Evolutionary conservation across 2,797 vertebrate species (phyloP).

Genomic region (Danio jaintianensis): DNA sequence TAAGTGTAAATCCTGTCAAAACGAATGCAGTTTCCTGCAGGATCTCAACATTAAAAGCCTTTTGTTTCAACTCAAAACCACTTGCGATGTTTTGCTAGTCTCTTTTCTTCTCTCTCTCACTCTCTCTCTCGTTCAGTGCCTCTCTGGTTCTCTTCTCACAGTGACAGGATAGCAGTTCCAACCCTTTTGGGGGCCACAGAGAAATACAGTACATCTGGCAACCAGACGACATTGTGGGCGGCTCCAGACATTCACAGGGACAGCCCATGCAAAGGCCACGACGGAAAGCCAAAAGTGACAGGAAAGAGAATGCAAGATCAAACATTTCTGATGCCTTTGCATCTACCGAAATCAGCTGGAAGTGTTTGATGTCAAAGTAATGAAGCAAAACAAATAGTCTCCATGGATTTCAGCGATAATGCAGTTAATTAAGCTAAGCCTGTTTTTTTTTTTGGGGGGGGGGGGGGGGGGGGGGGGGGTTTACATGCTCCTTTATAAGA

Average conservation of each 20-base stretch:
- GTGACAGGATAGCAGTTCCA: conserved; percentile 51
- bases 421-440: conserved; percentile 10
- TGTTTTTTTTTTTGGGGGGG: neutral
- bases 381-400: neutral
- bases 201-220: conserved; percentile 65
- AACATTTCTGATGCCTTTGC: conserved; percentile 23
- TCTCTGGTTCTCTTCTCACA: conserved; percentile 54
- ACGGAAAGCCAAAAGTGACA: conserved; percentile 30
- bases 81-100: conserved; percentile 1
- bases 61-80: neutral
- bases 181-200: conserved; percentile 31
- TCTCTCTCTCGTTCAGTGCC: conserved; percentile 3
- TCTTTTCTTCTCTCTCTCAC: conserved; percentile 31
- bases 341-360: neutral
- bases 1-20: conserved; percentile 34
- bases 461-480: too few species aligned
- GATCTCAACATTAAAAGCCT: conserved; percentile 17
- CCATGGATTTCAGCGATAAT: neutral
- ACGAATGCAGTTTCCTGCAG: conserved; percentile 13
- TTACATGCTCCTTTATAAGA: neutral
- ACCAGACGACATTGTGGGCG: conserved; percentile 60
- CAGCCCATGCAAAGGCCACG: conserved; percentile 51
- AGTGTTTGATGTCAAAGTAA: neutral
- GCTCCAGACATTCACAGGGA: conserved; percentile 55
- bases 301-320: conserved; percentile 1